Conservation (phyloP, 2,797 vertebrate species). For the Coregonus sp. region DNA sequence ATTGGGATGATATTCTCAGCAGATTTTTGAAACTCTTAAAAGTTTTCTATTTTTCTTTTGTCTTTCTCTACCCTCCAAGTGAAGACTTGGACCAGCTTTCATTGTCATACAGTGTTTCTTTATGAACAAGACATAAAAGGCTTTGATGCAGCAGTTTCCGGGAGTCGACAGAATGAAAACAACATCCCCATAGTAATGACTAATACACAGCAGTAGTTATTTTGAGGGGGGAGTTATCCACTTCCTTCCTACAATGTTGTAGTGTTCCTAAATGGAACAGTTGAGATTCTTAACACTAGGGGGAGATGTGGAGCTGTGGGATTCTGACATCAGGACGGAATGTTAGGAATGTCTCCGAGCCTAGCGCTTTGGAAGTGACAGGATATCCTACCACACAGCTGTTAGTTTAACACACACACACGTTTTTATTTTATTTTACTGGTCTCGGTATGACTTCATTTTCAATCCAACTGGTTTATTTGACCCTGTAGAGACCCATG, state of each 20-base stretch:
- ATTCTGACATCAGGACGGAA: slow-evolving; percentile 3
- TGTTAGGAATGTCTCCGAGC: slow-evolving; percentile 28
- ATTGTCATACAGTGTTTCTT: not conserved
- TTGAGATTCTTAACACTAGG: slow-evolving; percentile 27
- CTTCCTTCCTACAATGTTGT: not conserved
- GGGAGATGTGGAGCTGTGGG: slow-evolving; percentile 38
- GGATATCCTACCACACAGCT: not conserved
- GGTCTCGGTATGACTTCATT: not conserved
- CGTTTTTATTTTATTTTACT: not conserved
- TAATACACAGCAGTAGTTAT: not conserved
- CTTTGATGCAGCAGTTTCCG: not conserved
- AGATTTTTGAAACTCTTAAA: not conserved
- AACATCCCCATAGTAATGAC: not conserved
- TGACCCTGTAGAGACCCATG: not conserved
- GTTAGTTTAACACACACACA: not conserved
- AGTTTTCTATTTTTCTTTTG: not conserved
- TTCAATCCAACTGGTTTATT: not conserved
- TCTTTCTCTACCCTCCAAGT: not conserved
- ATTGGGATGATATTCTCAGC: not conserved
- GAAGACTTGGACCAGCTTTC: not conserved
- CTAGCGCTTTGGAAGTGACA: not conserved
- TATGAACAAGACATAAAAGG: not conserved
- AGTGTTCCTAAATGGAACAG: slow-evolving; percentile 1
- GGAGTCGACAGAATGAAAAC: not conserved
- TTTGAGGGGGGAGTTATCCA: not conserved